Evolutionary conservation across 2,113 vertebrate genomes (phyloP).

Genomic region (Paracanthobrama guichenoti): DNA sequence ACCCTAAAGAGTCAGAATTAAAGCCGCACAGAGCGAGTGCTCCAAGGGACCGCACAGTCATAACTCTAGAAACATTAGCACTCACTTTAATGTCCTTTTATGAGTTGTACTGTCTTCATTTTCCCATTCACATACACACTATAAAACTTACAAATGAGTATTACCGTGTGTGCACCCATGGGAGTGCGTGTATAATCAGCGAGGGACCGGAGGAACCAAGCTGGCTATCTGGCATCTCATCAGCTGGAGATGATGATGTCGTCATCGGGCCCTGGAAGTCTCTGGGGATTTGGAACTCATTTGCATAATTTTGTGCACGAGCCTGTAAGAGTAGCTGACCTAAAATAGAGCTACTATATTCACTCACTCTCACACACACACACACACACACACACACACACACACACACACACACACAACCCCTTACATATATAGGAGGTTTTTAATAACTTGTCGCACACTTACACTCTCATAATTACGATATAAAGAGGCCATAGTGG

Average conservation of each 20-base stretch:
- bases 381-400: neutral
- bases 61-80: neutral
- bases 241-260: slow-evolving; percentile 52
- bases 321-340: slow-evolving; percentile 45
- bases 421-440: neutral
- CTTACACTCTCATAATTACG: neutral
- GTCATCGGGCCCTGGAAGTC: slow-evolving; percentile 54
- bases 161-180: neutral
- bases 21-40: neutral
- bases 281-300: slow-evolving; percentile 56
- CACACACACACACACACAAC: neutral
- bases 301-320: slow-evolving; percentile 58
- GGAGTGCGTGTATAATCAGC: neutral
- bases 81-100: neutral
- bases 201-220: neutral
- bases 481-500: slow-evolving; percentile 8
- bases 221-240: neutral
- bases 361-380: neutral
- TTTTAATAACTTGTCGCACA: neutral
- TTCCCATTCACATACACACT: neutral
- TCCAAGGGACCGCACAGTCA: neutral
- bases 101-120: neutral
- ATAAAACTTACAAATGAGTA: neutral
- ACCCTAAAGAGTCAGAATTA: slow-evolving; percentile 52
- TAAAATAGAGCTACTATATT: slow-evolving; percentile 19